Base-by-base conservation (phyloP, 2,797 vertebrate genomes). In the Chelon labrosus region DNA sequence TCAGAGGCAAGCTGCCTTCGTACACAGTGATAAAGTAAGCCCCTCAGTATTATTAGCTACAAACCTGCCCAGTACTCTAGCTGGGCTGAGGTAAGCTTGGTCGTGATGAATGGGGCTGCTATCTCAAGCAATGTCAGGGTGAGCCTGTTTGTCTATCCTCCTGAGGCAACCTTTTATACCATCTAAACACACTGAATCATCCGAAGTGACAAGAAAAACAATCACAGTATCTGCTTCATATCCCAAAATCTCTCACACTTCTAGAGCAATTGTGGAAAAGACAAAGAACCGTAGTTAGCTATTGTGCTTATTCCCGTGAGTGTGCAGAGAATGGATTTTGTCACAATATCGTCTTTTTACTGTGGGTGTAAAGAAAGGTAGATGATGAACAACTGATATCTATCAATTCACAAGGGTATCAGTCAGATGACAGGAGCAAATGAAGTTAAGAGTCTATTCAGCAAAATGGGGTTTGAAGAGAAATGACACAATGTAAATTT, bases 151-250 rank as follows among this genome's bases (percentile, higher is more conserved):
- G 63, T 69, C 74, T 82, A 50, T 60, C 61, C 79, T 81, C 70
- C 74, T 8, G 58, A 80, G 79, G 63, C 77, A 73, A 81, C 44
- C 47, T 77, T 90, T 88, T 77, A 84, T 85, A 85, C 74, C 44
- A 72, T 78, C 82, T 59, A 76, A 84, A 75, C 70, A 76, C 77
- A 87, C 76, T 89, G 64, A 85, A 90, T 91, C 84, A 90, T 83
- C 63, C 70, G 82, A 83, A 84, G 63, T 80, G 82, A 88, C 79
- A 88, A 66, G 65, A 75, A 84, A 89, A 92, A 89, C 82, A 87
- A 88, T 84, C 73, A 75, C 56, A 68, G 50, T 50, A 65, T 79
- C 65, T 78, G 44, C 12, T 82, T 83, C 44, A 73, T 78, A 85
- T 79, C 70, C 39, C 12, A 79, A 83, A 83, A 82, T 59, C 37